Conservation (phyloP, 2,888 invertebrate species). For the Leptura quadrifasciata region DNA sequence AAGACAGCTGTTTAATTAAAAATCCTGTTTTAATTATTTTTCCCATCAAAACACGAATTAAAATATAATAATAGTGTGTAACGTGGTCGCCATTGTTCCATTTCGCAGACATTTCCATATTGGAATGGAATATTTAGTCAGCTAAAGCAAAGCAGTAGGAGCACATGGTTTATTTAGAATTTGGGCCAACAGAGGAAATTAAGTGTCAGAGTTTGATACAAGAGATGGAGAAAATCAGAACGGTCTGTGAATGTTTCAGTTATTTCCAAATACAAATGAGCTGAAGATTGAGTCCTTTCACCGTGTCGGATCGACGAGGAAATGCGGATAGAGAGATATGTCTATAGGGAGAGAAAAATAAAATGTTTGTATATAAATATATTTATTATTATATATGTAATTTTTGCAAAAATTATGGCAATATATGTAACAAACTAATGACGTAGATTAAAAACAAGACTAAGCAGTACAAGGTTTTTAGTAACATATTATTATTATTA, state of each 20-base stretch:
- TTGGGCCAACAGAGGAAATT: constrained; percentile 67
- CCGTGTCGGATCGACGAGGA: constrained; percentile 40
- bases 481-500: too few relatives aligned
- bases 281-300: constrained; percentile 61
- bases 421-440: too few relatives aligned
- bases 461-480: too few relatives aligned
- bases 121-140: constrained; percentile 40
- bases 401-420: too few relatives aligned
- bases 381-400: too few relatives aligned
- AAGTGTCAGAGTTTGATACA: constrained; percentile 68
- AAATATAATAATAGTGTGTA: constrained; percentile 24
- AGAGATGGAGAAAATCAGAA: constrained; percentile 63
- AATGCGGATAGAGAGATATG: constrained; percentile 43
- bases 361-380: too few relatives aligned
- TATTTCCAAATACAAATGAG: constrained; percentile 63
- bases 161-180: constrained; percentile 66
- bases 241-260: constrained; percentile 60
- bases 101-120: constrained; percentile 40
- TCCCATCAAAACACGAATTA: constrained; percentile 29
- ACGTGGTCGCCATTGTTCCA: constrained; percentile 28
- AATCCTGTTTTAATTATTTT: constrained; percentile 30
- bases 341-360: constrained; percentile 23
- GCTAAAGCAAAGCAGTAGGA: constrained; percentile 45
- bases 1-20: neutral
- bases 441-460: too few relatives aligned